These are phyloP conservation scores for Lepisosteus oculatus DNA, from an alignment of 2,113 vertebrate species.

Conservation along the genomic window DNA sequence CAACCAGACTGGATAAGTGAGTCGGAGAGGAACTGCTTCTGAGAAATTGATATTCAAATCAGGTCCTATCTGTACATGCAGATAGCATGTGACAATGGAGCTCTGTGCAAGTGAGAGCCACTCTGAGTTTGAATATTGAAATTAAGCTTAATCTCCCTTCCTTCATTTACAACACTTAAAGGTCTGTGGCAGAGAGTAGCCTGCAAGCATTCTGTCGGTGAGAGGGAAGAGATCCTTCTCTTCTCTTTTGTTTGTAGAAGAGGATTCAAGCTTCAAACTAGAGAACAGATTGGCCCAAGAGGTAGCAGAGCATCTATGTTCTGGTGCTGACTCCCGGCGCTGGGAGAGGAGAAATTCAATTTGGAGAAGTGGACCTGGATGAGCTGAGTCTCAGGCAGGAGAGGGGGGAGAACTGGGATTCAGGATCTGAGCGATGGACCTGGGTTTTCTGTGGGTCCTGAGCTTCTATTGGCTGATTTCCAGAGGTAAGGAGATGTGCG, in stretches of 20 bases:
- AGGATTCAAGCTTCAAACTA: neutral
- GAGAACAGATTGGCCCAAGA: neutral
- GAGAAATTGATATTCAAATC: constrained; percentile 1
- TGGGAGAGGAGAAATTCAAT: neutral
- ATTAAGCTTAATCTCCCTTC: neutral
- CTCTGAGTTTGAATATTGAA: constrained; percentile 10
- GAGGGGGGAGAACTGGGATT: neutral
- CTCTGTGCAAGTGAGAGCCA: too few relatives aligned
- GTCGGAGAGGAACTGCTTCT: neutral
- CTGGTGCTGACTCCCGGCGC: too few relatives aligned
- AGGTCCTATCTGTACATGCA: neutral
- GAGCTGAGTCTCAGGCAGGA: too few relatives aligned
- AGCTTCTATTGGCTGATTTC: neutral
- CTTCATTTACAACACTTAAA: neutral
- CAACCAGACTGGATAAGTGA: too few relatives aligned
- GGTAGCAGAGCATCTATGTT: neutral
- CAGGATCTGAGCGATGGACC: neutral
- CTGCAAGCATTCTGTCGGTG: neutral
- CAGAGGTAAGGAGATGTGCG: constrained; percentile 1
- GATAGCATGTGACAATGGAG: neutral
- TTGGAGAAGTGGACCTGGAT: neutral
- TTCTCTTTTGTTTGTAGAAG: neutral
- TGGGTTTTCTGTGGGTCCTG: neutral
- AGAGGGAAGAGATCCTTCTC: neutral
- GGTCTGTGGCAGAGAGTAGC: neutral